Evolutionary conservation across 1,140 invertebrate species (phyloP).

Genomic region (Lasaia peninsularis): DNA sequence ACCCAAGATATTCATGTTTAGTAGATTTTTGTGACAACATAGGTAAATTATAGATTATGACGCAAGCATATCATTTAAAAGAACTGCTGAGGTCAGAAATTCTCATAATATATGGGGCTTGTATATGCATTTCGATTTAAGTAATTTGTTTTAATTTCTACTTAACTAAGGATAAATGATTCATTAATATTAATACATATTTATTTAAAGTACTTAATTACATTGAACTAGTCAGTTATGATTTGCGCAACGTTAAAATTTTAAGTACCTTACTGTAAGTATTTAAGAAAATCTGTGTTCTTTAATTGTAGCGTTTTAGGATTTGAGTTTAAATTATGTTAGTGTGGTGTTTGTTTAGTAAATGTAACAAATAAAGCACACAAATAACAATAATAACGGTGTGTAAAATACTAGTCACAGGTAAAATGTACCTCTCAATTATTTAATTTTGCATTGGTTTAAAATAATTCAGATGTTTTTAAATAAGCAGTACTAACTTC

Average conservation of each 20-base stretch:
- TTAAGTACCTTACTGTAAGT: constrained; percentile 60
- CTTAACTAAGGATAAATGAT: constrained; percentile 70
- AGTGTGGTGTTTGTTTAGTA: constrained; percentile 70
- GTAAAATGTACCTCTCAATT: constrained; percentile 56
- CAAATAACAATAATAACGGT: constrained; percentile 47
- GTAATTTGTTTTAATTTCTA: constrained; percentile 56
- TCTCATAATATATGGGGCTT: constrained; percentile 41
- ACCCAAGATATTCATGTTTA: constrained; percentile 48
- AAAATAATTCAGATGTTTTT: constrained; percentile 34
- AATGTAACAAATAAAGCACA: constrained; percentile 45
- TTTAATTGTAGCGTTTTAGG: constrained; percentile 64
- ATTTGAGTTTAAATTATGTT: constrained; percentile 70
- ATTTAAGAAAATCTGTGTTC: constrained; percentile 69
- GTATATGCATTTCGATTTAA: constrained; percentile 66
- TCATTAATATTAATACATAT: constrained; percentile 67
- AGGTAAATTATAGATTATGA: constrained; percentile 70
- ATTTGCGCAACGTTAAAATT: constrained; percentile 75
- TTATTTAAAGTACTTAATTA: constrained; percentile 78
- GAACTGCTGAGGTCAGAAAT: constrained; percentile 28
- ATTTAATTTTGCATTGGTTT: constrained; percentile 31
- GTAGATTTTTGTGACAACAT: constrained; percentile 54
- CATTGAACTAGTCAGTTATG: constrained; percentile 77
- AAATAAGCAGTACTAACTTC: neutral
- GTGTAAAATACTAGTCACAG: constrained; percentile 69
- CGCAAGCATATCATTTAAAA: constrained; percentile 42